phyloP scores from a whole-genome alignment of 2,888 invertebrate genomes.

The Hesperia comma region DNA sequence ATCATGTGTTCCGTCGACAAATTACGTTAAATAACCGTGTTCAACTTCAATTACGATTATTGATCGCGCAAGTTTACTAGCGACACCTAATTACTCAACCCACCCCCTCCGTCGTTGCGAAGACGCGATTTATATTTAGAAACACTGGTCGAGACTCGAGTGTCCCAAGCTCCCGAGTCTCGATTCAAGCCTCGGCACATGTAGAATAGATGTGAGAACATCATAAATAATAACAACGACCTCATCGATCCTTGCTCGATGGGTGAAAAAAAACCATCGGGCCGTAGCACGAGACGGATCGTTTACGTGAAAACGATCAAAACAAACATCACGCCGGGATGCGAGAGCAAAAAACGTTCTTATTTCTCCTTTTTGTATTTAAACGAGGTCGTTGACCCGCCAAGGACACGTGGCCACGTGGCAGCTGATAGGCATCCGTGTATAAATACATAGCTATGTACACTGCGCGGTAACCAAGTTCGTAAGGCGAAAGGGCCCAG shows the following conservation, averaged over 20 bases:
- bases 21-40: conserved; percentile 1
- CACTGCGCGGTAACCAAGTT: conserved; percentile 23
- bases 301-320: conserved; percentile 78
- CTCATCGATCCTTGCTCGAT: conserved; percentile 56
- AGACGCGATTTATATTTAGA: conserved; percentile 18
- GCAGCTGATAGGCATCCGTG: conserved; percentile 57
- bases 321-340: conserved; percentile 75
- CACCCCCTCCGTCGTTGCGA: conserved; percentile 14
- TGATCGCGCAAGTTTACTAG: background rate
- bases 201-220: conserved; percentile 37
- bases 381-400: conserved; percentile 70
- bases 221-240: conserved; percentile 64
- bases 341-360: conserved; percentile 65
- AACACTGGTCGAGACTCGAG: conserved; percentile 1
- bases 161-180: background rate
- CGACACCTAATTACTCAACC: conserved; percentile 36
- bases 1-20: background rate
- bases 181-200: conserved; percentile 4
- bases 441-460: conserved; percentile 53
- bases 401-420: conserved; percentile 79
- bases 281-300: conserved; percentile 56
- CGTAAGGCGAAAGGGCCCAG: conserved; percentile 29
- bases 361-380: conserved; percentile 63
- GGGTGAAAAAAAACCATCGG: conserved; percentile 54
- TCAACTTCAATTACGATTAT: conserved; percentile 12